Evolutionary conservation across 2,888 invertebrate genomes (phyloP).

Genomic region (Slavum lentiscoides): DNA sequence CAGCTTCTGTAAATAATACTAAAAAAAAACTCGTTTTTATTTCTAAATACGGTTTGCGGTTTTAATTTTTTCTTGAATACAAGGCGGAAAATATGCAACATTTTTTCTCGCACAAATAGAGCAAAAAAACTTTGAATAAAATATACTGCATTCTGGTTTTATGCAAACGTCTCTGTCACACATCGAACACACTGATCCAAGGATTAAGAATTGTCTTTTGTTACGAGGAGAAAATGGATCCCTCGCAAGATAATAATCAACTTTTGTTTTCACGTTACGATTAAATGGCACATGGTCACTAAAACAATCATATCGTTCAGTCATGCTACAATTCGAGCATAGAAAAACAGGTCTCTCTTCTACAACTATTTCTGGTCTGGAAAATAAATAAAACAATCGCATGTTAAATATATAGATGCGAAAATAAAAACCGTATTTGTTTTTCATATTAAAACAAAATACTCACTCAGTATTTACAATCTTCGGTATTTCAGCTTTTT

Average conservation of each 20-base stretch:
- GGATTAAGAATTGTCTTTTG: constrained; percentile 73
- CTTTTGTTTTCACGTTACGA: constrained; percentile 58
- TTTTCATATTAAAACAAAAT: not conserved
- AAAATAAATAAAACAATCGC: constrained; percentile 6
- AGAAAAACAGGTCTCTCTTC: constrained; percentile 44
- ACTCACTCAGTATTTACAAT: constrained; percentile 6
- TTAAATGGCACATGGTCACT: constrained; percentile 45
- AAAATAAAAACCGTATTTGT: not conserved
- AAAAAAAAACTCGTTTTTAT: not conserved
- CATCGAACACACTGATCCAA: constrained; percentile 75
- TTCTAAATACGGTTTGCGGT: constrained; percentile 22
- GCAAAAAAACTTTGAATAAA: constrained; percentile 76
- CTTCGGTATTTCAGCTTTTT: not conserved
- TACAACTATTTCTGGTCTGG: constrained; percentile 5
- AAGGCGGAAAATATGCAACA: constrained; percentile 69
- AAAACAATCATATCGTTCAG: constrained; percentile 53
- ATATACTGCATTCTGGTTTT: constrained; percentile 76
- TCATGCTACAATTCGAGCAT: constrained; percentile 51
- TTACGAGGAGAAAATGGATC: constrained; percentile 81
- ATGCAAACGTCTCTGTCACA: constrained; percentile 76
- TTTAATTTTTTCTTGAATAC: constrained; percentile 61
- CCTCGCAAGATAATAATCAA: constrained; percentile 78
- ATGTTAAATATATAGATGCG: not conserved
- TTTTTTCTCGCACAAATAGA: constrained; percentile 68
- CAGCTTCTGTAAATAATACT: too few species aligned